Evolutionary conservation across 2,888 invertebrate genomes (phyloP).

Genomic region (Eupeodes luniger): DNA sequence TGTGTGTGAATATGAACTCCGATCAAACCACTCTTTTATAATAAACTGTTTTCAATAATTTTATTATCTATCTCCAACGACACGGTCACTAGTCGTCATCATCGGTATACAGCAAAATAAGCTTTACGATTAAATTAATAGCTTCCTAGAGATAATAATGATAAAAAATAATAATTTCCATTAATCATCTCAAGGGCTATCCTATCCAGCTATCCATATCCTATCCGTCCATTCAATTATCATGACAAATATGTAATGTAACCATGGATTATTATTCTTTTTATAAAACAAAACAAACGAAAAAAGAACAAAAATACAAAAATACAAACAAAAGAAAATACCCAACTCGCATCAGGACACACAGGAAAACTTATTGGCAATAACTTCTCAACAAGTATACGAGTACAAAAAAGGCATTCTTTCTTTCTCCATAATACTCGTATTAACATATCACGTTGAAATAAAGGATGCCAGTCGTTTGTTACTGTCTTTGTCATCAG

Average conservation of each 20-base stretch:
- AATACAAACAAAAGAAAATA: not conserved
- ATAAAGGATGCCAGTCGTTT: constrained; percentile 46
- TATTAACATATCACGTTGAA: constrained; percentile 54
- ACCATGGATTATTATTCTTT: not conserved
- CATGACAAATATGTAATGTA: constrained; percentile 4
- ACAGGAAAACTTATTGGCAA: not conserved
- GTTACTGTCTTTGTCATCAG: constrained; percentile 35
- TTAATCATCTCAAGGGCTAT: constrained; percentile 59
- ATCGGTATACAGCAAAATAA: not conserved
- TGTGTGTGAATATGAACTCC: not conserved
- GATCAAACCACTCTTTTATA: not conserved
- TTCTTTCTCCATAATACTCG: not conserved
- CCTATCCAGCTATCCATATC: constrained; percentile 28
- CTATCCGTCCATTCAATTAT: constrained; percentile 22
- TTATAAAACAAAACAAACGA: not conserved
- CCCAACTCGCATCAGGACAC: not conserved
- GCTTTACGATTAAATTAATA: constrained; percentile 36
- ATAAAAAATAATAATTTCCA: constrained; percentile 46
- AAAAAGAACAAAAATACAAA: not conserved
- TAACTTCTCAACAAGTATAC: constrained; percentile 51
- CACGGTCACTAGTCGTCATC: not conserved
- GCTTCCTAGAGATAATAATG: constrained; percentile 28
- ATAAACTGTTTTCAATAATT: not conserved
- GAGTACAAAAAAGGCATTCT: not conserved
- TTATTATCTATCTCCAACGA: constrained; percentile 43